These are phyloP conservation scores for Arctopsyche grandis DNA, from an alignment of 1,140 invertebrate genomes.

Conservation along the genomic window DNA sequence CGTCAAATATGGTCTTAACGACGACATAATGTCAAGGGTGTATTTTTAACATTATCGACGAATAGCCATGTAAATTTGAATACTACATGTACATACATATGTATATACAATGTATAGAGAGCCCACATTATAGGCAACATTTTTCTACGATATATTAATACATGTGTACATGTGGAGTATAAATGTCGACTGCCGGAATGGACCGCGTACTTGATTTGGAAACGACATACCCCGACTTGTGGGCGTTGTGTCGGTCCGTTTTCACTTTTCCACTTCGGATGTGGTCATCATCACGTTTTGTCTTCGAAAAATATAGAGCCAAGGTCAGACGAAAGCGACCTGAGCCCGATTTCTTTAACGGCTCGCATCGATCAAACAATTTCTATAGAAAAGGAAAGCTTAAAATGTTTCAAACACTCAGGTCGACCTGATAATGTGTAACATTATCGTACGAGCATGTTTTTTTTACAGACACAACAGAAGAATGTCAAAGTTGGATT, in stretches of 20 bases:
- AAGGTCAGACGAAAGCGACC: constrained; percentile 30
- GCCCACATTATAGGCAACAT: too few relatives aligned
- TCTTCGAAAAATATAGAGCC: constrained; percentile 23
- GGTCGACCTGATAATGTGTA: too few relatives aligned
- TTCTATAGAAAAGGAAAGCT: constrained; percentile 5
- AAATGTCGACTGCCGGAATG: too few relatives aligned
- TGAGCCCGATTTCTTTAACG: constrained; percentile 30
- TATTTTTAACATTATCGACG: not conserved
- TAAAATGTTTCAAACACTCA: not conserved
- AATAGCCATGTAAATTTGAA: not conserved
- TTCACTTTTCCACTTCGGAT: constrained; percentile 22
- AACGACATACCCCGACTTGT: constrained; percentile 19
- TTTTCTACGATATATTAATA: too few relatives aligned
- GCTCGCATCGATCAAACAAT: constrained; percentile 4
- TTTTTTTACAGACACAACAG: too few relatives aligned
- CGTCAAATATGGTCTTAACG: not conserved
- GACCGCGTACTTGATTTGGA: not conserved
- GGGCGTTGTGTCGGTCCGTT: not conserved
- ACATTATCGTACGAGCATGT: too few relatives aligned
- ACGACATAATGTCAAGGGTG: constrained; percentile 9
- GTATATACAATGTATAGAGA: too few relatives aligned
- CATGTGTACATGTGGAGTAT: too few relatives aligned
- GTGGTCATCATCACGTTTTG: constrained; percentile 21
- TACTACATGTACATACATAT: not conserved
- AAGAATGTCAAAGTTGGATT: too few relatives aligned